Base-by-base conservation (phyloP, 2,113 vertebrate species). In the Cryptotis parvus region DNA sequence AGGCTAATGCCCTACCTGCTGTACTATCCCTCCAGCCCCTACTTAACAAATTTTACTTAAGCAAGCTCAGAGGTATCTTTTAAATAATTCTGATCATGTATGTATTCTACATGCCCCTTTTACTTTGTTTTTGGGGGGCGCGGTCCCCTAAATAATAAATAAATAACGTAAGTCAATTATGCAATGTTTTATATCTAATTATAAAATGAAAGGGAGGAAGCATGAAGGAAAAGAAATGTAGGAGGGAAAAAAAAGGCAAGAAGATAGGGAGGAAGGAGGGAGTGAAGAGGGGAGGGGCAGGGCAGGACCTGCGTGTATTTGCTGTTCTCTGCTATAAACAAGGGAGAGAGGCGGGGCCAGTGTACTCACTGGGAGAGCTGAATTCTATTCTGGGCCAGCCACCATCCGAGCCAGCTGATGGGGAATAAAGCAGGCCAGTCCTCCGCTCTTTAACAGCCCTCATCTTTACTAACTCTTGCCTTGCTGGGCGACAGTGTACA, bases 101-200 rank as follows among this genome's bases (percentile, higher is more conserved):
- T 37, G 87, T 81, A n/a, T 74, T 68, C 29, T 77, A 33, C 37
- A 83, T 77, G 20, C 31, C 63, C 63, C 70, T 74, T 76, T 69
- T 75, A 65, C 33, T 84, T 78, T 4, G 70, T 41, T 70, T 91
- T 91, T 84, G n/a, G n/a, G n/a, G n/a, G n/a, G n/a, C n/a, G n/a
- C n/a, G n/a, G n/a, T n/a, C n/a, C n/a, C n/a, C n/a, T n/a, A n/a
- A n/a, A n/a, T n/a, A n/a, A n/a, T n/a, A n/a, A n/a, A n/a, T 58
- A 77, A 91, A 49, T 45, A 27, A 74, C 43, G 2, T 65, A 27
- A 86, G 24, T 83, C 77, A 83, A 73, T 58, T 70, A 90, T 18
- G 16, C 9, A 77, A 24, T n/a, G n/a, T n/a, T n/a, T n/a, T n/a
- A n/a, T n/a, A n/a, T n/a, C n/a, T n/a, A n/a, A n/a, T n/a, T n/a